Evolutionary conservation across 1,140 invertebrate species (phyloP), one percentile per base, ranked within the genome.

Genomic region (Asbolus verrucosus): DNA sequence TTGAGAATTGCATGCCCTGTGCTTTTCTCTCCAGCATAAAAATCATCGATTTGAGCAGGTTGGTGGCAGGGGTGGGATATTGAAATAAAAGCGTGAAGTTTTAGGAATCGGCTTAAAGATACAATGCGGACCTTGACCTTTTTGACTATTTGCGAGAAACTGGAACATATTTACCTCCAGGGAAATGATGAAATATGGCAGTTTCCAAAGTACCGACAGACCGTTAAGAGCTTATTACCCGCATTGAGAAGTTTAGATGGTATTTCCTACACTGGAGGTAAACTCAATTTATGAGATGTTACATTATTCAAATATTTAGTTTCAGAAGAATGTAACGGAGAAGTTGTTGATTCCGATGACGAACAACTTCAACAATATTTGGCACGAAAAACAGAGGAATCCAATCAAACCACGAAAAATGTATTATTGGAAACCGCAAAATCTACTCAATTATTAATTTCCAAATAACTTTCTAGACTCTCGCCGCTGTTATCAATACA

Each of bases 1-100:
- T 91, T 5, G 81, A 82, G 11, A 84, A 89, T 31, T 76, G 89
- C 6, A 84, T 86, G 39, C 86, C 87, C 0, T 82, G 87, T 50
- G 82, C 85, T 0, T 83, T 83, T 13, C 74, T 88, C 1, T 78
- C 83, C 39, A 83, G 84, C 46, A 72, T 88, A 15, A 82, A 84
- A 70, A 80, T 83, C 0, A 70, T 88, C 1, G 84, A 87, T 77
- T 77, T 87, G 6, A 77, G 83, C 65, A 81, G 83, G 85, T 87
- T 76, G 69, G 65, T 1, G 14, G 18, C 24, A 27, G 76, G 36
- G 75, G 75, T 38, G 50, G 79, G 2, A 77, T 72, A 77, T 74
- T 0, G 71, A 73, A 1, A 70, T 76, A n/a, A n/a, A n/a, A n/a
- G n/a, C n/a, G 33, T 31, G 15, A 5, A 9, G 11, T 19, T 63